Percentiles rank a stretch among this genome's conserved stretches.
phyloP scores from a whole-genome alignment of 1,140 invertebrate species.

The Hycleus phaleratus region DNA sequence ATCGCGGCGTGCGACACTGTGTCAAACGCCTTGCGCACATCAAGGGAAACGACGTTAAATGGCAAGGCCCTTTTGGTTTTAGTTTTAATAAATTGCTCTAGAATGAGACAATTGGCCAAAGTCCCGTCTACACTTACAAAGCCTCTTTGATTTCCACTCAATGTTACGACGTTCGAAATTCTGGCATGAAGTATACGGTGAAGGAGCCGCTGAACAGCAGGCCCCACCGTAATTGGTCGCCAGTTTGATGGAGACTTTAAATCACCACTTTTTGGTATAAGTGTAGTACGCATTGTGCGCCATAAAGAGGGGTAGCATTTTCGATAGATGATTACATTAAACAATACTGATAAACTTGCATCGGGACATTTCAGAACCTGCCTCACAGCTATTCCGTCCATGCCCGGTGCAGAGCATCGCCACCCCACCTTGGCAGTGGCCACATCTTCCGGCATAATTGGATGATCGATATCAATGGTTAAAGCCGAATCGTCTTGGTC shows the following conservation, averaged over 20 bases:
- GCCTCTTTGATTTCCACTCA: constrained; percentile 30
- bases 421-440: background rate
- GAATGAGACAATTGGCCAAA: constrained; percentile 31
- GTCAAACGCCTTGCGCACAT: constrained; percentile 36
- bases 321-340: constrained; percentile 9
- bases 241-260: constrained; percentile 13
- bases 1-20: constrained; percentile 33
- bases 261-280: constrained; percentile 19
- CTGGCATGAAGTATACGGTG: constrained; percentile 35
- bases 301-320: constrained; percentile 2
- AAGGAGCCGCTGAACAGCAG: constrained; percentile 31
- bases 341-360: background rate
- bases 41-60: constrained; percentile 33
- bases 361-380: background rate
- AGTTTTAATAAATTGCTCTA: constrained; percentile 32
- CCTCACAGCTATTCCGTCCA: constrained; percentile 7
- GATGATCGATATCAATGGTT: background rate
- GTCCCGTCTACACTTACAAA: constrained; percentile 33
- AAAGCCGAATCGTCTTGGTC: background rate
- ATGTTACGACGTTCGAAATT: constrained; percentile 22
- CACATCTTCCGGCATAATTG: constrained; percentile 5
- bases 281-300: constrained; percentile 4
- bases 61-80: constrained; percentile 24
- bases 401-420: constrained; percentile 10
- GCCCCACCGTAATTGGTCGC: constrained; percentile 41